Conservation (phyloP, 2,113 vertebrate genomes). For the Leiothrix lutea region DNA sequence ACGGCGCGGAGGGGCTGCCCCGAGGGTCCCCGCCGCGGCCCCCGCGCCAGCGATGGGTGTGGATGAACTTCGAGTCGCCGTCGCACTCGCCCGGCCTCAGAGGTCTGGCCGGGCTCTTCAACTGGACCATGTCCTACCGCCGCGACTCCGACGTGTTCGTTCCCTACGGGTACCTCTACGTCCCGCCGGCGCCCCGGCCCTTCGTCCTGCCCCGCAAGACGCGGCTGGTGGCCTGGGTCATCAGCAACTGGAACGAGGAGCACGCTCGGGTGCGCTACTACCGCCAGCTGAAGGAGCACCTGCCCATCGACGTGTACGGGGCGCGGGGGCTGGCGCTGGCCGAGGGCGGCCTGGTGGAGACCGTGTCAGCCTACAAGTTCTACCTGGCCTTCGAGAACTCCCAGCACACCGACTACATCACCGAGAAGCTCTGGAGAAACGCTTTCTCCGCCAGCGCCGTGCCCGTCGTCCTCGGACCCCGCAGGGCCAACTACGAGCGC, state of each 20-base stretch:
- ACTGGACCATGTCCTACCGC: conserved; percentile 89
- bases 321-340: conserved; percentile 62
- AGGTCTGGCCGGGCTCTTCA: conserved; percentile 76
- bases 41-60: conserved; percentile 86
- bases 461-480: conserved; percentile 87
- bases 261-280: conserved; percentile 86
- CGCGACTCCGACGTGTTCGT: conserved; percentile 86
- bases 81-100: conserved; percentile 74
- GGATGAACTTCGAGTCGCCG: conserved; percentile 96
- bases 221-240: conserved; percentile 86
- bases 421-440: conserved; percentile 93
- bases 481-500: conserved; percentile 87
- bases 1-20: background rate
- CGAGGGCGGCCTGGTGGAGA: conserved; percentile 67
- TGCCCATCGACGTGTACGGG: conserved; percentile 86
- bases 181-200: background rate
- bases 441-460: conserved; percentile 81
- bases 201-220: conserved; percentile 69
- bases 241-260: conserved; percentile 88
- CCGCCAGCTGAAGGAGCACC: conserved; percentile 71
- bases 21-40: conserved; percentile 57
- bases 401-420: conserved; percentile 90
- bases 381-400: conserved; percentile 97
- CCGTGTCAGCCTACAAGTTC: conserved; percentile 85
- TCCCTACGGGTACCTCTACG: conserved; percentile 85